Evolutionary conservation across 2,797 vertebrate genomes (phyloP).

Genomic region (Pelochelys cantorii): DNA sequence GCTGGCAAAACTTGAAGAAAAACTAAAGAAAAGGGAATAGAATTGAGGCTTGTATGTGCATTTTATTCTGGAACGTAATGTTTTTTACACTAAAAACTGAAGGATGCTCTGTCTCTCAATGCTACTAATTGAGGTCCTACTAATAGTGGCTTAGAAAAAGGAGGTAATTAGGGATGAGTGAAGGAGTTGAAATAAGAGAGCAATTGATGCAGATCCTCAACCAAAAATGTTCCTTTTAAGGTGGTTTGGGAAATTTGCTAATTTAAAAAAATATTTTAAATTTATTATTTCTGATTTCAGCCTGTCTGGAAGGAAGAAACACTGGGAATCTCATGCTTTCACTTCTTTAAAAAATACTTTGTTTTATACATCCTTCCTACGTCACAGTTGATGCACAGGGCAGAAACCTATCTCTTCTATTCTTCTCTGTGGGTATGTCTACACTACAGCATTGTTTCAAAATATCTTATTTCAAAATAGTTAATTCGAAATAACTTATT

Average conservation of each 20-base stretch:
- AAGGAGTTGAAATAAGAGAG: not conserved
- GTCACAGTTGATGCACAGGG: not conserved
- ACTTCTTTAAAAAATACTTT: not conserved
- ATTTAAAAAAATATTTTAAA: not conserved
- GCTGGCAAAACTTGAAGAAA: conserved; percentile 14
- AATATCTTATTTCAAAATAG: too few species aligned
- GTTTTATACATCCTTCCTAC: too few species aligned
- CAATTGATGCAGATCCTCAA: conserved; percentile 16
- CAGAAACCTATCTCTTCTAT: not conserved
- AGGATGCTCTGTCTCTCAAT: not conserved
- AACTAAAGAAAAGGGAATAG: not conserved
- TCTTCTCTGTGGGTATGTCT: not conserved
- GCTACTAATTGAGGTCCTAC: not conserved
- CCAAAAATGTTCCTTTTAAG: conserved; percentile 10
- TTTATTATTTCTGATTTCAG: not conserved
- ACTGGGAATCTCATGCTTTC: not conserved
- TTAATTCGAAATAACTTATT: too few species aligned
- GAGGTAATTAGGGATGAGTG: fast-evolving
- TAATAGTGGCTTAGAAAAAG: not conserved
- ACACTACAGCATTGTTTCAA: too few species aligned
- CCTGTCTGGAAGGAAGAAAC: too few species aligned
- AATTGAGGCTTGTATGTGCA: not conserved
- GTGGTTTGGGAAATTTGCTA: not conserved
- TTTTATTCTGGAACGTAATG: not conserved
- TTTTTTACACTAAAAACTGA: not conserved